phyloP scores from a whole-genome alignment of 1,140 invertebrate species.

The Papilio dardanus region DNA sequence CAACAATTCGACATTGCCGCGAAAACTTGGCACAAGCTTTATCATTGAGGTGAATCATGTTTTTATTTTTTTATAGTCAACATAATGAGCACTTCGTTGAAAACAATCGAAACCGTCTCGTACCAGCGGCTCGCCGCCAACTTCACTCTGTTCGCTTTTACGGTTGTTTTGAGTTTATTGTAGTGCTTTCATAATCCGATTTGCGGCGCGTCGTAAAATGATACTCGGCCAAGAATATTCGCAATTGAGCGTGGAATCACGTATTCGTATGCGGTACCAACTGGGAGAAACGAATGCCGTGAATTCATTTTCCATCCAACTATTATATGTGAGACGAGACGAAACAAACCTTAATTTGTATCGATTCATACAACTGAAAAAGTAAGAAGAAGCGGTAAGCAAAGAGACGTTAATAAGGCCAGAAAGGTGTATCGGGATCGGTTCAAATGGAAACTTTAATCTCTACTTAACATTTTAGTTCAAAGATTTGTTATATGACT shows the following conservation, averaged over 20 bases:
- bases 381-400: no score
- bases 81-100: slow-evolving; percentile 5
- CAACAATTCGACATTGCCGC: slow-evolving; percentile 23
- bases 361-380: no score
- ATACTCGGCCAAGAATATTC: slow-evolving; percentile 35
- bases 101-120: neutral
- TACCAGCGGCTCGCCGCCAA: neutral
- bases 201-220: slow-evolving; percentile 34
- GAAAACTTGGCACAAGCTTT: slow-evolving; percentile 24
- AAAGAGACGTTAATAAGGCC: no score
- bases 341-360: no score
- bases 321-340: no score
- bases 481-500: neutral
- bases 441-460: no score
- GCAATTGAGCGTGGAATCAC: slow-evolving; percentile 30
- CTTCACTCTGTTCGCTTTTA: slow-evolving; percentile 25
- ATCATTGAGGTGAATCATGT: slow-evolving; percentile 14
- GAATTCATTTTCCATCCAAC: neutral
- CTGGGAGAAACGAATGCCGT: neutral
- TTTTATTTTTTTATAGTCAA: slow-evolving; percentile 13
- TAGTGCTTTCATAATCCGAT: slow-evolving; percentile 34
- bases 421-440: no score
- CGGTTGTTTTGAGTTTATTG: slow-evolving; percentile 34
- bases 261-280: neutral
- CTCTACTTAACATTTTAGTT: no score